phyloP scores from a whole-genome alignment of 2,113 vertebrate genomes.

The Caloenas nicobarica region DNA sequence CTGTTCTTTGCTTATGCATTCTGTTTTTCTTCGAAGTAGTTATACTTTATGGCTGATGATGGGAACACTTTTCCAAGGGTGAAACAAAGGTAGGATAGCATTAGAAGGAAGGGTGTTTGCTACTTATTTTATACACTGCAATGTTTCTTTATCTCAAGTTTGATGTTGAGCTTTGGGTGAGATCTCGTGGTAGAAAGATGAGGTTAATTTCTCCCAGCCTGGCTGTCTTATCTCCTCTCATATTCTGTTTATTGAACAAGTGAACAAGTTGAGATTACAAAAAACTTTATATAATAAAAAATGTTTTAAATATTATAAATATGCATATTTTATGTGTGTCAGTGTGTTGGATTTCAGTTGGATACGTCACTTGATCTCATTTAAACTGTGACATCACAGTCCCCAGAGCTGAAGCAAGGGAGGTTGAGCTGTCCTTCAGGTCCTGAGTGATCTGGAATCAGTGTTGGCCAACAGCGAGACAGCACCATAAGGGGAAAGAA shows the following conservation, averaged over 20 bases:
- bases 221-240: not conserved
- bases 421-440: not conserved
- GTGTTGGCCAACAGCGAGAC: not conserved
- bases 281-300: not conserved
- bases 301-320: not conserved
- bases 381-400: not conserved
- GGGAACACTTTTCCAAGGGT: not conserved
- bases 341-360: not conserved
- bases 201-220: not conserved
- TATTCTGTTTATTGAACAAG: not conserved
- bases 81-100: not conserved
- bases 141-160: not conserved
- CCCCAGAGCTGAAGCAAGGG: not conserved
- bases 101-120: not conserved
- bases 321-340: accelerated
- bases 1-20: not conserved
- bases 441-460: not conserved
- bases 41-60: not conserved
- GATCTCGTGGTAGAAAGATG: not conserved
- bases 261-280: not conserved
- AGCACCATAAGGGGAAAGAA: not conserved
- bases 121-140: not conserved
- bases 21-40: not conserved
- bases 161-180: not conserved
- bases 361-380: not conserved